Percentiles rank a stretch among this genome's conserved stretches.
These are phyloP conservation scores for Drosophila jambulina DNA, from an alignment of 1,140 invertebrate genomes.

Conservation along the genomic window DNA sequence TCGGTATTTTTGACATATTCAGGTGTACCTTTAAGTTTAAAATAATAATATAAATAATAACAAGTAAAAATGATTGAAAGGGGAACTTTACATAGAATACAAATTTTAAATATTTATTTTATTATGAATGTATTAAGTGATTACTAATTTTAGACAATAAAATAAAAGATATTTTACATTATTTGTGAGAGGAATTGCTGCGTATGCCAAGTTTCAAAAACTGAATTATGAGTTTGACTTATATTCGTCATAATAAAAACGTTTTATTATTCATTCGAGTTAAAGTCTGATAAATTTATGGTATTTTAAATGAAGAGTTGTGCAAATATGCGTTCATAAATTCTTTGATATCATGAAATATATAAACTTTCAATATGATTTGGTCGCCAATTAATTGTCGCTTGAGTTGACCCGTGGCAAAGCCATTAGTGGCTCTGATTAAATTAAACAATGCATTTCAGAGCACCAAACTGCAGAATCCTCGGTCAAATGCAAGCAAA, in stretches of 20 bases:
- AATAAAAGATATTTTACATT: too few species aligned
- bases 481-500: slow-evolving; percentile 49
- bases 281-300: not conserved
- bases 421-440: slow-evolving; percentile 29
- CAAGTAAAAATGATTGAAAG: too few species aligned
- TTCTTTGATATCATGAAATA: not conserved
- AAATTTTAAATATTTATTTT: too few species aligned
- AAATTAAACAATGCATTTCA: slow-evolving; percentile 48
- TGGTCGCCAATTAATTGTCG: slow-evolving; percentile 10
- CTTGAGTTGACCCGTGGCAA: slow-evolving; percentile 11
- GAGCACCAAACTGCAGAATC: slow-evolving; percentile 15
- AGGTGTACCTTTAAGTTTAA: too few species aligned
- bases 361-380: slow-evolving; percentile 12
- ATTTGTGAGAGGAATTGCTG: too few species aligned
- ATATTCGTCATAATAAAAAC: not conserved
- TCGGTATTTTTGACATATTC: too few species aligned
- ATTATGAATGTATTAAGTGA: too few species aligned
- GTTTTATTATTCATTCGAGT: not conserved
- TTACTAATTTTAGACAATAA: too few species aligned
- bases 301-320: slow-evolving; percentile 1
- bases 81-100: too few species aligned
- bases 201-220: not conserved
- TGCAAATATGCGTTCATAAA: slow-evolving; percentile 4
- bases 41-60: too few species aligned
- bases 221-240: not conserved